phyloP scores from a whole-genome alignment of 2,888 invertebrate genomes.

The Caenorhabditis zanzibari region DNA sequence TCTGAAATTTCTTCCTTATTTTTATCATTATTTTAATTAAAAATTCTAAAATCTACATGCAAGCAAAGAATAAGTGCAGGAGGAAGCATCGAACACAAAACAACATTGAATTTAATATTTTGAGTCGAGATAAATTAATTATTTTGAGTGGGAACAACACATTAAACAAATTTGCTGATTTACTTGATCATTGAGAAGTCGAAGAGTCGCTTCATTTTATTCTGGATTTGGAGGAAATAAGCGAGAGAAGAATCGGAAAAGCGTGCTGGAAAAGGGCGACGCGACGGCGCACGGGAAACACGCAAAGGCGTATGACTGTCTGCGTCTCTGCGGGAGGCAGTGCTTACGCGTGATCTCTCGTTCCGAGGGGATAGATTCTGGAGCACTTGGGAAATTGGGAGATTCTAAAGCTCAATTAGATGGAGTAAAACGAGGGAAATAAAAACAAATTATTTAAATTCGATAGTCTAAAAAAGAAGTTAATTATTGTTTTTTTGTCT shows the following conservation, averaged over 20 bases:
- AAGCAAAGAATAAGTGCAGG: constrained; percentile 37
- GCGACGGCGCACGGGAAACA: constrained; percentile 11
- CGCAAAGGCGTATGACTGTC: constrained; percentile 5
- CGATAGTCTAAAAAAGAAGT: no score
- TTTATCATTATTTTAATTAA: neutral
- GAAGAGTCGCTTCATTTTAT: constrained; percentile 53
- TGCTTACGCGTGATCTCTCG: neutral
- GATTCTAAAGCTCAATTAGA: no score
- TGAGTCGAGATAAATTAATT: neutral
- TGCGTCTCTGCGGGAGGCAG: constrained; percentile 7
- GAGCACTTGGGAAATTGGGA: constrained; percentile 43
- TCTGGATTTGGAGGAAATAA: neutral
- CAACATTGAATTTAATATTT: constrained; percentile 9
- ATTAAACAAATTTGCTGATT: neutral
- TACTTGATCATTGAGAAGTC: constrained; percentile 61
- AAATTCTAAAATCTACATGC: constrained; percentile 32
- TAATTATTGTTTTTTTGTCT: no score
- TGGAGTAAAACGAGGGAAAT: no score
- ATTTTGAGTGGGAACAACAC: constrained; percentile 14
- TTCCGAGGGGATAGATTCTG: constrained; percentile 7
- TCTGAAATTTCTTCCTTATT: constrained; percentile 16
- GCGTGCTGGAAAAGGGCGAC: constrained; percentile 29
- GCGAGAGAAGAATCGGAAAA: neutral
- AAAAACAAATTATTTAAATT: no score
- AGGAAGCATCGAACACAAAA: constrained; percentile 10